Conservation (phyloP, 1,140 invertebrate genomes). For the Lordiphosa stackelbergi region DNA sequence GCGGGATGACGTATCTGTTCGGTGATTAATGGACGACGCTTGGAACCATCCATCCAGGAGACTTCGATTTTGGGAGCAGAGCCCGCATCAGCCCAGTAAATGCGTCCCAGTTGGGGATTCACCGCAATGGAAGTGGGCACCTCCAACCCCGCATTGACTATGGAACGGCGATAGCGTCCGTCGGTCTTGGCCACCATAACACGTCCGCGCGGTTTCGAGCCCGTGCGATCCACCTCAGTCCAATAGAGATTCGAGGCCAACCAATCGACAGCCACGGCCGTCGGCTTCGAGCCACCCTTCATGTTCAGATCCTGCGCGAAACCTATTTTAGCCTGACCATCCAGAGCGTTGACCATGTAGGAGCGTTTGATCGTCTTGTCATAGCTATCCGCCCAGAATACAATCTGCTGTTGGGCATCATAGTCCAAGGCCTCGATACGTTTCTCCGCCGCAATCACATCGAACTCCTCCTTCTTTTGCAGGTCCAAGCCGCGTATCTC, state of each 20-base stretch:
- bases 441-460: conserved; percentile 89
- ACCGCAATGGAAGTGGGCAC: conserved; percentile 91
- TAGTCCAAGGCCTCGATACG: conserved; percentile 93
- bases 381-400: conserved; percentile 96
- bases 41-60: conserved; percentile 97
- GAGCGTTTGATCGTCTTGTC: conserved; percentile 94
- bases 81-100: conserved; percentile 95
- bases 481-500: conserved; percentile 89
- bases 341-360: conserved; percentile 88
- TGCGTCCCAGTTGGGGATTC: conserved; percentile 89
- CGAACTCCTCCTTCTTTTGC: conserved; percentile 83
- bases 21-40: conserved; percentile 87
- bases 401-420: conserved; percentile 86
- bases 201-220: conserved; percentile 84
- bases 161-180: conserved; percentile 89
- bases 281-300: conserved; percentile 88
- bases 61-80: conserved; percentile 90
- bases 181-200: conserved; percentile 93
- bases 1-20: conserved; percentile 90
- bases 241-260: conserved; percentile 95
- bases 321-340: conserved; percentile 87
- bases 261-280: conserved; percentile 93
- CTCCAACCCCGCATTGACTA: conserved; percentile 85
- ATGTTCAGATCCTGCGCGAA: conserved; percentile 92
- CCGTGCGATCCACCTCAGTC: conserved; percentile 90